Evolutionary conservation across 2,113 vertebrate species (phyloP).

Genomic region (Alexandromys fortis): DNA sequence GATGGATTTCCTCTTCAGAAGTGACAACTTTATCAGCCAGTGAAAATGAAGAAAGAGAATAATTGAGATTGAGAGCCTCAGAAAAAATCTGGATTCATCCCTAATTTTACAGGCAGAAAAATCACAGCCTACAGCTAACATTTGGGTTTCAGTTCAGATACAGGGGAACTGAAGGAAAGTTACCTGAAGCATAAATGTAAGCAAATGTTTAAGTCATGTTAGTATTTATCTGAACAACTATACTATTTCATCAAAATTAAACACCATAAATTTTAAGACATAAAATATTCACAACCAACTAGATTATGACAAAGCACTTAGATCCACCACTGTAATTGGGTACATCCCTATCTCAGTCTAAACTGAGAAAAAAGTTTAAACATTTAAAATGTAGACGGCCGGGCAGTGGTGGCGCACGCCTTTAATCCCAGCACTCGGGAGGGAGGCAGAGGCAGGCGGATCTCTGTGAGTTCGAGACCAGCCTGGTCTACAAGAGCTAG

Average conservation of each 20-base stretch:
- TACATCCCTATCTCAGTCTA: not conserved
- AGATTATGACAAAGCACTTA: not conserved
- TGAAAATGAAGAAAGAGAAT: not conserved
- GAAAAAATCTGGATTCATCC: not conserved
- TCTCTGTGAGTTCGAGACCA: too few relatives aligned
- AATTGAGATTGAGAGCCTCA: not conserved
- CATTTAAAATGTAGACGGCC: not conserved
- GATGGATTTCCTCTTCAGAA: not conserved
- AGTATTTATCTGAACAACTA: not conserved
- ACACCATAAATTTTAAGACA: not conserved
- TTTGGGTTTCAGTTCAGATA: not conserved
- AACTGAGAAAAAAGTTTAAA: not conserved
- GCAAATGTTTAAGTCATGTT: not conserved
- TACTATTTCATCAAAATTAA: slow-evolving; percentile 29
- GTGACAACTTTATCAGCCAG: not conserved
- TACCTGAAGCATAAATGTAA: not conserved
- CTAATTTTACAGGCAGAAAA: slow-evolving; percentile 4
- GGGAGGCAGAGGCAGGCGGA: too few relatives aligned
- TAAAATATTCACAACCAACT: not conserved
- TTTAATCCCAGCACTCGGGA: too few relatives aligned
- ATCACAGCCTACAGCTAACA: not conserved
- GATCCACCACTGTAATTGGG: not conserved
- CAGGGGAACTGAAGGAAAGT: not conserved
- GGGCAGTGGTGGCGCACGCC: too few relatives aligned
- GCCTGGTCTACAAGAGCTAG: too few relatives aligned